Conservation (phyloP, 1,140 invertebrate species). For the Cydia splendana region DNA sequence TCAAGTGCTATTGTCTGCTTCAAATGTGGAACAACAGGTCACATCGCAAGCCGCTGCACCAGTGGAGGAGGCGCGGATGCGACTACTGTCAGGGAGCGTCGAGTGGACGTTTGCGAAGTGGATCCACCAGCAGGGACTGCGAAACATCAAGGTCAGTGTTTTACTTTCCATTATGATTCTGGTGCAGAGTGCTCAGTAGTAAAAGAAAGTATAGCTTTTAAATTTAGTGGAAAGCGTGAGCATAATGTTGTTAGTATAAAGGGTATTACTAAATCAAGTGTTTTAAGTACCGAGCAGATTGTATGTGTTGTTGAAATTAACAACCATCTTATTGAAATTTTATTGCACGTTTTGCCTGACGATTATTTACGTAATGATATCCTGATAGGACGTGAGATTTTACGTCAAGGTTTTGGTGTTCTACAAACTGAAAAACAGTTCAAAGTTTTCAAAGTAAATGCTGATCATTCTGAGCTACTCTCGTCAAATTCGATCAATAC, state of each 20-base stretch:
- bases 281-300: conserved; percentile 42
- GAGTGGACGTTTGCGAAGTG: conserved; percentile 35
- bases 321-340: conserved; percentile 39
- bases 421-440: conserved; percentile 34
- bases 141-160: background rate
- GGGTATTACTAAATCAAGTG: conserved; percentile 38
- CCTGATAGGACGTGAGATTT: conserved; percentile 49
- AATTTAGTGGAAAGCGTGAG: conserved; percentile 39
- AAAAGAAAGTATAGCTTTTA: conserved; percentile 36
- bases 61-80: background rate
- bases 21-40: conserved; percentile 34
- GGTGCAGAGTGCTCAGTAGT: conserved; percentile 41
- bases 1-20: conserved; percentile 26
- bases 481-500: no score
- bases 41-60: conserved; percentile 39
- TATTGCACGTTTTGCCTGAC: conserved; percentile 50
- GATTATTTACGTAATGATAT: conserved; percentile 41
- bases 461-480: no score
- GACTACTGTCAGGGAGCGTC: background rate
- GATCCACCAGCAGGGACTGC: background rate
- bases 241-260: conserved; percentile 39
- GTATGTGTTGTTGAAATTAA: conserved; percentile 42
- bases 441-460: no score
- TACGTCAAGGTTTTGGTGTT: conserved; percentile 40
- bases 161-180: conserved; percentile 29